Percentiles rank a stretch among this genome's conserved stretches.
These are phyloP conservation scores for Mionectes olivaceus DNA, from an alignment of 2,797 vertebrate genomes.

Conservation along the genomic window DNA sequence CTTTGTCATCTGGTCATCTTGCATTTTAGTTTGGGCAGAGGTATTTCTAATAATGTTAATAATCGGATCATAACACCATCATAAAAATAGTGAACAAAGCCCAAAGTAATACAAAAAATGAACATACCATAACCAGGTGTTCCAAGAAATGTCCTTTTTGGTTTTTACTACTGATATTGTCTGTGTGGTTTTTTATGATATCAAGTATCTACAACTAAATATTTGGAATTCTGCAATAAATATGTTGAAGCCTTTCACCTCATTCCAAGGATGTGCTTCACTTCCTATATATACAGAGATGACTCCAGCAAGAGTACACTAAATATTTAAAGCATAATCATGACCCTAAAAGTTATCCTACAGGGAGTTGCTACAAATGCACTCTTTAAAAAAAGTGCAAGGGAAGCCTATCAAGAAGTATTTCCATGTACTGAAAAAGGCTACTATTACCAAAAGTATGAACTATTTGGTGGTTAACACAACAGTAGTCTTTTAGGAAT, in stretches of 20 bases:
- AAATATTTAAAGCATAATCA: background rate
- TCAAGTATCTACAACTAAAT: background rate
- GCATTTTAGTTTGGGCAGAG: too few species aligned
- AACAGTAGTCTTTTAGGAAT: background rate
- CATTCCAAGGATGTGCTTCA: background rate
- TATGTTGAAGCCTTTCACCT: background rate
- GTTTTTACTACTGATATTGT: background rate
- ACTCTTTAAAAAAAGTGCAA: background rate
- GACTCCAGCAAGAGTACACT: background rate
- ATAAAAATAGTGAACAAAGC: background rate
- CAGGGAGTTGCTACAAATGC: background rate
- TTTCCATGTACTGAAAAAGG: background rate
- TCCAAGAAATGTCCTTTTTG: background rate
- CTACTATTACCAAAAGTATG: background rate
- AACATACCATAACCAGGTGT: background rate
- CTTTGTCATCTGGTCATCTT: too few species aligned
- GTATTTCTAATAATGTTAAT: too few species aligned
- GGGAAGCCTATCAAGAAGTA: background rate
- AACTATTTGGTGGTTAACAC: background rate
- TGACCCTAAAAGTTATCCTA: background rate
- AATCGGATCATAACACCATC: background rate
- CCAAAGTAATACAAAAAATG: background rate
- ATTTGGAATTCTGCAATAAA: background rate
- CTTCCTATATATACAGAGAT: background rate
- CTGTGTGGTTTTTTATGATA: fast-evolving